phyloP scores from a whole-genome alignment of 2,888 invertebrate genomes.

The Plutella xylostella region DNA sequence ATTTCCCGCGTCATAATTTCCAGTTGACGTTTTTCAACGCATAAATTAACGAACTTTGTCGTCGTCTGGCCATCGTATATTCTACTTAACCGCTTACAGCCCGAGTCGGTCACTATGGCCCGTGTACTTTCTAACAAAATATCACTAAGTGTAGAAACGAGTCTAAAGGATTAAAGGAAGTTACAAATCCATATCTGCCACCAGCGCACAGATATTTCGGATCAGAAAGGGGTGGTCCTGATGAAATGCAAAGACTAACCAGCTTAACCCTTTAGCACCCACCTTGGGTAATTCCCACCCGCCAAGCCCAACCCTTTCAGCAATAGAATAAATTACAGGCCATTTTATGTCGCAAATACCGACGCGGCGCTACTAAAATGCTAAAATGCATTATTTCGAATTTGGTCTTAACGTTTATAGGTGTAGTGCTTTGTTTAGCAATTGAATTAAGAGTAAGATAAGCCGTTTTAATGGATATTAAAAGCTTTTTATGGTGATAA shows the following conservation, averaged over 20 bases:
- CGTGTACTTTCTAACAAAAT: too few relatives aligned
- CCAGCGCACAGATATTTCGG: too few relatives aligned
- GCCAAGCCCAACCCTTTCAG: slow-evolving; percentile 65
- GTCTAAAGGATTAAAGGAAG: too few relatives aligned
- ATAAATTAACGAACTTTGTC: slow-evolving; percentile 69
- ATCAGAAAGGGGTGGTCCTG: too few relatives aligned
- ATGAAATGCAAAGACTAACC: too few relatives aligned
- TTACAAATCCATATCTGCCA: too few relatives aligned
- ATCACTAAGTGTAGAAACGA: too few relatives aligned
- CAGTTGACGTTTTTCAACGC: slow-evolving; percentile 70
- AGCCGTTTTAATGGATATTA: slow-evolving; percentile 33
- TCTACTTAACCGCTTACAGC: slow-evolving; percentile 70
- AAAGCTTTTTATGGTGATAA: slow-evolving; percentile 44
- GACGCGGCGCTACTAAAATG: slow-evolving; percentile 62
- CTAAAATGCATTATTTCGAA: slow-evolving; percentile 68
- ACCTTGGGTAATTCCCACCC: slow-evolving; percentile 71
- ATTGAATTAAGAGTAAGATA: slow-evolving; percentile 62
- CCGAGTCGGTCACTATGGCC: too few relatives aligned
- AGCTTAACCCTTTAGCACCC: slow-evolving; percentile 71
- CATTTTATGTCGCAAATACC: slow-evolving; percentile 69
- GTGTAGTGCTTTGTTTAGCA: slow-evolving; percentile 62
- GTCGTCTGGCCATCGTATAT: slow-evolving; percentile 62
- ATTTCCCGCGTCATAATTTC: slow-evolving; percentile 65
- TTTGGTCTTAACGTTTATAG: slow-evolving; percentile 67
- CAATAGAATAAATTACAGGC: slow-evolving; percentile 70